phyloP scores from a whole-genome alignment of 2,113 vertebrate species.

The Arvicanthis niloticus region DNA sequence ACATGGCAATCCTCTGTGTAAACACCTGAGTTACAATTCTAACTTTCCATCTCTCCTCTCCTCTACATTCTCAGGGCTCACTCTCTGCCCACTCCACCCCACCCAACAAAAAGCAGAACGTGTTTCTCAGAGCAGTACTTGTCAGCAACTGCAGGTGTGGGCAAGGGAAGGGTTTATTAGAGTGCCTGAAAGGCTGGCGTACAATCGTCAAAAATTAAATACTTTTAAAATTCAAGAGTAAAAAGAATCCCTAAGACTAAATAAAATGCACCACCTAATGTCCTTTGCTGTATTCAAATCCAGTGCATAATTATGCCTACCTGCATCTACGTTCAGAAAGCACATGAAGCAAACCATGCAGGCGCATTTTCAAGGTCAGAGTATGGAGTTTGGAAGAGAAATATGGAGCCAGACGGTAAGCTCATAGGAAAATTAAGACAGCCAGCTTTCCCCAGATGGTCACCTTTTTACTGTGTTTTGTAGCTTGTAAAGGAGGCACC shows the following conservation, averaged over 20 bases:
- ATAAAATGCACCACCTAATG: constrained; percentile 15
- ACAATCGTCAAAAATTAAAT: not conserved
- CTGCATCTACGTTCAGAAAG: constrained; percentile 45
- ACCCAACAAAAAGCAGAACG: not conserved
- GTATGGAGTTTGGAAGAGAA: constrained; percentile 75
- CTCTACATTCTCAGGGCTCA: not conserved
- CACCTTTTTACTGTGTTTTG: constrained; percentile 73
- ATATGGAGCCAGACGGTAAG: constrained; percentile 74
- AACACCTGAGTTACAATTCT: not conserved
- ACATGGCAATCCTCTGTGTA: not conserved
- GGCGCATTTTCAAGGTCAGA: constrained; percentile 79
- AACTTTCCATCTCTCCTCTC: not conserved
- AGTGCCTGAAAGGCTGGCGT: constrained; percentile 10
- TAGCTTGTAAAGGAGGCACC: constrained; percentile 73
- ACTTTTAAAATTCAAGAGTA: not conserved
- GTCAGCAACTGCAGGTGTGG: not conserved
- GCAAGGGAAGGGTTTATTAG: constrained; percentile 5
- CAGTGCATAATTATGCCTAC: constrained; percentile 7
- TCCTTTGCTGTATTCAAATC: constrained; percentile 25
- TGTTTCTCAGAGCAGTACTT: constrained; percentile 26
- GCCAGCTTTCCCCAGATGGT: constrained; percentile 81
- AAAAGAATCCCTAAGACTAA: not conserved
- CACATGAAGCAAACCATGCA: constrained; percentile 12
- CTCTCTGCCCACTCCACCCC: not conserved
- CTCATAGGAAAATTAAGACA: constrained; percentile 79